Evolutionary conservation across 2,113 vertebrate species (phyloP).

Genomic region (Ginglymostoma cirratum): DNA sequence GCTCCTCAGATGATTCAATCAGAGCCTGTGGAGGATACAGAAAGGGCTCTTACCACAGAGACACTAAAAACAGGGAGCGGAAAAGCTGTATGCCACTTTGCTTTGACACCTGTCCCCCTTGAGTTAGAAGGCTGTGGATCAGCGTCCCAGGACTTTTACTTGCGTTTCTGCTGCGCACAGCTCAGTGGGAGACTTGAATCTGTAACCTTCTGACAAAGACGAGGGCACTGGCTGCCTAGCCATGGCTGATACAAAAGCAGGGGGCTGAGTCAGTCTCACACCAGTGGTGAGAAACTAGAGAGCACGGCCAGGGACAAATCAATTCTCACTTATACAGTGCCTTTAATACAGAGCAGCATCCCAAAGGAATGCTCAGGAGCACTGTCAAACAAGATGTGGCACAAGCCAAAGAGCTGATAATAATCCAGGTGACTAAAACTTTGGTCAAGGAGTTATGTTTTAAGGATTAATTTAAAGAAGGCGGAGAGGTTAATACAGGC

Average conservation of each 20-base stretch:
- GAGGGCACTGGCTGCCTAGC: not conserved
- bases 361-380: not conserved
- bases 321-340: not conserved
- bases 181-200: not conserved
- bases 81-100: not conserved
- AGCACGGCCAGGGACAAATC: not conserved
- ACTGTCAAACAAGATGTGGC: not conserved
- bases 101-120: not conserved
- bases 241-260: not conserved
- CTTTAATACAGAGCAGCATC: not conserved
- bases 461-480: not conserved
- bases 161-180: not conserved
- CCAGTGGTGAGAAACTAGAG: not conserved
- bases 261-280: not conserved
- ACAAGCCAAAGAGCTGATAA: not conserved
- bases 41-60: not conserved
- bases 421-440: not conserved
- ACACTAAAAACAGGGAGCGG: not conserved
- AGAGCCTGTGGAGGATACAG: constrained; percentile 61
- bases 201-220: not conserved
- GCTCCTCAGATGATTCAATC: constrained; percentile 64
- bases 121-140: not conserved
- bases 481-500: not conserved
- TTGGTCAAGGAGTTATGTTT: not conserved
- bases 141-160: not conserved